Evolutionary conservation across 1,140 invertebrate genomes (phyloP), one percentile per base, ranked within the genome.

Genomic region (Cyclargus thomasi): DNA sequence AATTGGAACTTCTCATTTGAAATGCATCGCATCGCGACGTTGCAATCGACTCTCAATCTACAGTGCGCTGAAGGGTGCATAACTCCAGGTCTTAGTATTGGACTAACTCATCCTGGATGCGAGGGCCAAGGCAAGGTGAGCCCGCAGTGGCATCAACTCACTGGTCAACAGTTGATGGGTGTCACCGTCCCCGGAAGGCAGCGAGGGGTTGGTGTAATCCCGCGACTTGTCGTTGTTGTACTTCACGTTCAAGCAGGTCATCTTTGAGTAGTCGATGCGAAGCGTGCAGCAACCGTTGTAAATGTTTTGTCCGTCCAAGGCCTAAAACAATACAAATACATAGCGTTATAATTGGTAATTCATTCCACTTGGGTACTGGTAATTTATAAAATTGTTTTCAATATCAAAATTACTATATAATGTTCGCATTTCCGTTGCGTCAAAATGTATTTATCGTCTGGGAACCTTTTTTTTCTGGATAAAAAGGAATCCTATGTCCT

Each of bases 141-240:
- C 91, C 83, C 92, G 90, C 81, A 92, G 91, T 76, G 91, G 90
- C 81, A 94, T 93, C 71, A 94, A 92, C 79, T 94, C 92, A 81
- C 92, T 92, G 79, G 93, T 93, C 75, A 94, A 93, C 82, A 95
- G 92, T 68, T 95, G 91, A 78, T 95, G 92, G 88, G 93, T 75
- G 73, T 91, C 88, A 17, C 90, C 93, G 78, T 99, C 98, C 21
- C 99, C 98, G 59, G 97, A 97, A 0, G 98, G 98, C 81, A 99
- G 93, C 80, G 95, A 96, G 22, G 98, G 98, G 91, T 99, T 99
- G 71, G 98, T 99, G 92, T 98, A 99, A 91, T 99, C 99, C 62
- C 99, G 93, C 64, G 97, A 98, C 91, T 99, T 99, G 92, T 99
- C 99, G 91, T 99, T 99, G 93, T 99, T 99, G 92, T 98, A 99